phyloP scores from a whole-genome alignment of 2,888 invertebrate genomes.

The Linnaemya tessellans region DNA sequence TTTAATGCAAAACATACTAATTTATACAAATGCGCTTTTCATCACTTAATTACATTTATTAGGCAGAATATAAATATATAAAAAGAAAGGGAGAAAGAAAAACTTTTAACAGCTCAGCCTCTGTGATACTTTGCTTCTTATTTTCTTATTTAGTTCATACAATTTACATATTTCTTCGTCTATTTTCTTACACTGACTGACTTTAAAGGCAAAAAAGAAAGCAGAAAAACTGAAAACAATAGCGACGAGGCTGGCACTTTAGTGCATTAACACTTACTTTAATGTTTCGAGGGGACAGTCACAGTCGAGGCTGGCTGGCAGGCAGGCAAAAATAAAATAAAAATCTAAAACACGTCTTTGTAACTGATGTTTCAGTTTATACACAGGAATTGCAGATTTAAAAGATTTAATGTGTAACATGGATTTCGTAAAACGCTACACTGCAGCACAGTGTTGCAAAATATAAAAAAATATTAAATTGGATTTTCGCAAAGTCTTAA shows the following conservation, averaged over 20 bases:
- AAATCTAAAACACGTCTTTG: conserved; percentile 28
- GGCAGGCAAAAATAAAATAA: neutral
- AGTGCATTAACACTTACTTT: conserved; percentile 70
- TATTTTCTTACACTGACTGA: conserved; percentile 19
- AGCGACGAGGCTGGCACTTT: conserved; percentile 36
- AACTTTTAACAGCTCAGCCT: conserved; percentile 4
- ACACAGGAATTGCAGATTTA: neutral
- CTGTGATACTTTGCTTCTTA: conserved; percentile 11
- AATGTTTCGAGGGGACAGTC: conserved; percentile 25
- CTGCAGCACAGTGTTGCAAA: neutral
- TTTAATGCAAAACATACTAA: conserved; percentile 52
- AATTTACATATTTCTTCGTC: conserved; percentile 50
- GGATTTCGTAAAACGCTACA: conserved; percentile 9
- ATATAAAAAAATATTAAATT: neutral
- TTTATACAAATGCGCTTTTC: conserved; percentile 59
- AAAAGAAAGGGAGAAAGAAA: conserved; percentile 12
- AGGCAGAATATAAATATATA: conserved; percentile 22
- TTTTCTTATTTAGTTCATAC: conserved; percentile 7
- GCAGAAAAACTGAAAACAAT: conserved; percentile 6
- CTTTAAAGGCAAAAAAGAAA: neutral
- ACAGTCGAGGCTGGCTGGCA: no score
- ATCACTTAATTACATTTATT: conserved; percentile 66
- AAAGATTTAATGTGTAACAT: neutral
- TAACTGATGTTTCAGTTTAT: conserved; percentile 47
- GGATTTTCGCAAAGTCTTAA: no score